A percentile compares a stretch with the other conserved stretches of the same genome.
Evolutionary conservation across 1,140 invertebrate genomes (phyloP).

Genomic region (Aphis gossypii): DNA sequence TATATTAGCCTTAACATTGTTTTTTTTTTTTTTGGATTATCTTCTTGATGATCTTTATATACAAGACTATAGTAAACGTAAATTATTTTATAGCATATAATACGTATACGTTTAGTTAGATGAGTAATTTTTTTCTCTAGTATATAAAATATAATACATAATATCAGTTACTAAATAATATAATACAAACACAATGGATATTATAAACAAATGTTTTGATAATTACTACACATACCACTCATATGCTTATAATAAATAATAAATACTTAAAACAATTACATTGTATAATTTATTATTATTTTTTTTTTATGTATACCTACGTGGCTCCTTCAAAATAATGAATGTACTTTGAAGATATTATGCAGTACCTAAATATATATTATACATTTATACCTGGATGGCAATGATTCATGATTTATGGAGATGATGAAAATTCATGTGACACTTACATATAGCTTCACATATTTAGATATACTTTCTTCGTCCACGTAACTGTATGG

Average conservation of each 20-base stretch:
- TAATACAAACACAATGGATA: background rate
- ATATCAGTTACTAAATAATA: background rate
- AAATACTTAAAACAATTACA: background rate
- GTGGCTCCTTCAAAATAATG: background rate
- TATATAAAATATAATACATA: background rate
- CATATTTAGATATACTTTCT: background rate
- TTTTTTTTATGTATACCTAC: no score
- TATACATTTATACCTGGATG: background rate
- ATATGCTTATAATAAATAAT: background rate
- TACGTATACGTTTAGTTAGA: background rate
- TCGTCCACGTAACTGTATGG: background rate
- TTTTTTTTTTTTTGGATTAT: background rate
- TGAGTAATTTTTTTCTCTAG: background rate
- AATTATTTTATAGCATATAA: no score
- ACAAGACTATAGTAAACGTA: background rate
- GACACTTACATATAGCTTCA: background rate
- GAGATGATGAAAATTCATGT: background rate
- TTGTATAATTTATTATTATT: background rate
- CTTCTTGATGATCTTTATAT: background rate
- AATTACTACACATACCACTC: background rate
- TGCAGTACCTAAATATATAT: background rate
- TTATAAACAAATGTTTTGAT: background rate
- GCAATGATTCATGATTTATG: background rate
- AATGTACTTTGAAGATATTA: background rate
- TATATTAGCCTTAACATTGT: background rate